Conservation (phyloP, 2,888 invertebrate genomes). For the Taenaris catops region DNA sequence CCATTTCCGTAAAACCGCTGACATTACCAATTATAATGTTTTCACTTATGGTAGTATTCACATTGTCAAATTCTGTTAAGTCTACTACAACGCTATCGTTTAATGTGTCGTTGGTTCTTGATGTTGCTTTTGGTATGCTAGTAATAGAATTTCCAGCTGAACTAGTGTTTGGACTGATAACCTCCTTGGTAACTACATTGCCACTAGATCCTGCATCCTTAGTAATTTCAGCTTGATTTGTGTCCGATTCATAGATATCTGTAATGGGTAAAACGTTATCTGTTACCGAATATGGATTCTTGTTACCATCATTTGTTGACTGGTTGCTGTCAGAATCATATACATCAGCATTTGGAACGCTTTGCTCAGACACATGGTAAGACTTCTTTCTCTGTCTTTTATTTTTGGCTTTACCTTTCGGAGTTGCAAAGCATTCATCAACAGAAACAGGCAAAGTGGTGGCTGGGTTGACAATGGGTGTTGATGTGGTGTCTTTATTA, state of each 20-base stretch:
- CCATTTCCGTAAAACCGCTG: slow-evolving; percentile 47
- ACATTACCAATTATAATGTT: slow-evolving; percentile 66
- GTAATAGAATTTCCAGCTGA: slow-evolving; percentile 14
- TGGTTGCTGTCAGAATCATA: slow-evolving; percentile 81
- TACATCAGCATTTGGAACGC: slow-evolving; percentile 66
- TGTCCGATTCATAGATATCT: slow-evolving; percentile 80
- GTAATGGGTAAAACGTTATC: slow-evolving; percentile 58
- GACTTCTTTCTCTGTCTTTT: slow-evolving; percentile 57
- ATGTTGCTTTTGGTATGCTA: slow-evolving; percentile 23
- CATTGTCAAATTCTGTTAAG: slow-evolving; percentile 37
- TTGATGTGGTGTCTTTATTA: slow-evolving; percentile 52
- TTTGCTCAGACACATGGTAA: slow-evolving; percentile 54
- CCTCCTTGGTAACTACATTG: not conserved
- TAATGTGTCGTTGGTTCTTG: slow-evolving; percentile 24
- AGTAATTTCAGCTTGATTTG: slow-evolving; percentile 49
- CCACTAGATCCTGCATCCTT: slow-evolving; percentile 27
- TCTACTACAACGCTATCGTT: slow-evolving; percentile 40
- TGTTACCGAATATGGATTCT: slow-evolving; percentile 49
- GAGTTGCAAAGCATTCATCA: slow-evolving; percentile 65
- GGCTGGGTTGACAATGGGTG: slow-evolving; percentile 34
- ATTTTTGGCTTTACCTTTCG: slow-evolving; percentile 67
- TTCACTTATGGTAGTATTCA: slow-evolving; percentile 41
- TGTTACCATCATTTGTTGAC: slow-evolving; percentile 42
- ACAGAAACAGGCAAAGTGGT: slow-evolving; percentile 31
- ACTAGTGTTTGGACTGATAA: slow-evolving; percentile 34